phyloP scores from a whole-genome alignment of 2,113 vertebrate genomes.

The Varanus komodoensis region DNA sequence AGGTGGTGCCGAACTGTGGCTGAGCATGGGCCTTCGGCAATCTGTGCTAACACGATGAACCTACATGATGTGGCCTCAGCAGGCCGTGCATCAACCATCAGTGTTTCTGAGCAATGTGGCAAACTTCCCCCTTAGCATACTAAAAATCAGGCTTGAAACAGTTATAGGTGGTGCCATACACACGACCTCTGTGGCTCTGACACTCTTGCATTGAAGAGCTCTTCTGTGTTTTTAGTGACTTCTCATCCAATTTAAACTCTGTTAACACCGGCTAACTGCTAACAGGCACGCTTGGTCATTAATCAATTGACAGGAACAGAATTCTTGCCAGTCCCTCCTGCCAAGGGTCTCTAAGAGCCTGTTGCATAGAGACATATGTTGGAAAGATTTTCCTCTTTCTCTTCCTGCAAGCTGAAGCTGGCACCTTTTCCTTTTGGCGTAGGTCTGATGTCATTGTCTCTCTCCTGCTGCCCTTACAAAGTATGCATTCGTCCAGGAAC shows the following conservation, averaged over 20 bases:
- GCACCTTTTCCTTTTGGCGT: constrained; percentile 50
- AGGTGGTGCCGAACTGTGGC: not conserved
- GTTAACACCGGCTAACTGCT: constrained; percentile 59
- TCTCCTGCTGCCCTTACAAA: constrained; percentile 64
- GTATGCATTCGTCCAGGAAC: constrained; percentile 61
- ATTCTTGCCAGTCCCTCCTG: constrained; percentile 44
- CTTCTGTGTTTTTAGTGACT: constrained; percentile 23
- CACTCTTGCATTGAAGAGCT: not conserved
- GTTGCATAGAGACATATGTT: not conserved
- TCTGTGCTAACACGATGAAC: not conserved
- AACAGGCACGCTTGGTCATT: constrained; percentile 43
- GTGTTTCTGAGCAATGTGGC: not conserved
- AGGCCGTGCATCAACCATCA: not conserved
- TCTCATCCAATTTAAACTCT: constrained; percentile 45
- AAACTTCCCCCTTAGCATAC: not conserved
- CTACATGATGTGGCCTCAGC: not conserved
- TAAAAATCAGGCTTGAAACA: not conserved
- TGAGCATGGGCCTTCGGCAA: not conserved
- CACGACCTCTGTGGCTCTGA: not conserved
- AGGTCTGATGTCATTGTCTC: constrained; percentile 53
- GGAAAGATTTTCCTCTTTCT: not conserved
- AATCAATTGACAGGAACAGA: constrained; percentile 51
- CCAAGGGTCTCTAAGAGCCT: constrained; percentile 26
- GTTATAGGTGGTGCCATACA: not conserved
- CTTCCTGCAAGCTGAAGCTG: constrained; percentile 9